Percentiles rank a stretch among this genome's conserved stretches.
Conservation (phyloP, 2,113 vertebrate species). For the Redunca redunca region DNA sequence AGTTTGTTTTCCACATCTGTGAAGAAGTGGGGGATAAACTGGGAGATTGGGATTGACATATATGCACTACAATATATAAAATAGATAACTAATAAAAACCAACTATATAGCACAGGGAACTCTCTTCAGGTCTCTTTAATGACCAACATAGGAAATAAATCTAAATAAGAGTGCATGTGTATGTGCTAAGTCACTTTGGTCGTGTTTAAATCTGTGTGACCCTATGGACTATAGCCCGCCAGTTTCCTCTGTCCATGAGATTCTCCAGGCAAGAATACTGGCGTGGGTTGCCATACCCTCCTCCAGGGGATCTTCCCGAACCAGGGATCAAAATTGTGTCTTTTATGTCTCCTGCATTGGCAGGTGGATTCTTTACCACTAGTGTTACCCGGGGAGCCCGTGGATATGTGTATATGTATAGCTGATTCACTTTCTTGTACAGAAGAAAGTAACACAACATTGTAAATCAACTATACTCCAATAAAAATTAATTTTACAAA, state of each 20-base stretch:
- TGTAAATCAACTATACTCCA: neutral
- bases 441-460: neutral
- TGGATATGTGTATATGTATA: neutral
- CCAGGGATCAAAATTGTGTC: neutral
- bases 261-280: neutral
- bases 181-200: neutral
- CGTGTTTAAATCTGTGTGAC: neutral
- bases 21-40: neutral
- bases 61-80: neutral
- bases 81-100: neutral
- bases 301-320: neutral
- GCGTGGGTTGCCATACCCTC: neutral
- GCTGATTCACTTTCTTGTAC: neutral
- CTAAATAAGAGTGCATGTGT: neutral
- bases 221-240: rapidly evolving
- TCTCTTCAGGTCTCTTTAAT: neutral
- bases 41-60: neutral
- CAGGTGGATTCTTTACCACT: neutral
- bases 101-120: neutral
- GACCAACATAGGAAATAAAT: neutral
- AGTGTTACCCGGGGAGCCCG: neutral
- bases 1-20: neutral
- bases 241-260: neutral
- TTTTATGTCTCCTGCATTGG: neutral
- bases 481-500: neutral